These are phyloP conservation scores for Cephus pulcher DNA, from an alignment of 2,888 invertebrate species.

Conservation along the genomic window DNA sequence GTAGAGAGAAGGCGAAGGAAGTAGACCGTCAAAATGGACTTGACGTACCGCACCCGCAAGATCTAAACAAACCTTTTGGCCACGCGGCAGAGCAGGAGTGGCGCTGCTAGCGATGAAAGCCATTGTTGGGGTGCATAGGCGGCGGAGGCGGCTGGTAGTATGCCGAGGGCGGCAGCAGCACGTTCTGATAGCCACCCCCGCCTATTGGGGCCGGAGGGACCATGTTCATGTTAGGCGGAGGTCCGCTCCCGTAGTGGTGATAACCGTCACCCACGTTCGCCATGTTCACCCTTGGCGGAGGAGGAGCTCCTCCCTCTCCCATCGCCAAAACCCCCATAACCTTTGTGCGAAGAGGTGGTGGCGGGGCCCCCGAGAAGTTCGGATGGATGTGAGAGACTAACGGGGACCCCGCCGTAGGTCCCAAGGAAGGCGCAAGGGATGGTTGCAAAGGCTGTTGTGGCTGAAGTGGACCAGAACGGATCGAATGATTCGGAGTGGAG, in stretches of 20 bases:
- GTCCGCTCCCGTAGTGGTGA: conserved; percentile 27
- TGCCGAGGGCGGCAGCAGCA: conserved; percentile 26
- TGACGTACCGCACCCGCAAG: conserved; percentile 30
- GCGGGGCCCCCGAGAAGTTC: conserved; percentile 17
- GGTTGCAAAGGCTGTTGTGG: conserved; percentile 16
- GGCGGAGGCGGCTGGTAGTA: conserved; percentile 42
- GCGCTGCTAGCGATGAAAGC: conserved; percentile 40
- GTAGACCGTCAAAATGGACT: conserved; percentile 30
- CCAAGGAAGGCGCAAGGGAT: conserved; percentile 20
- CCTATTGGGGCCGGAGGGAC: conserved; percentile 25
- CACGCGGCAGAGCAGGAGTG: conserved; percentile 32
- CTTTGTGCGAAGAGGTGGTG: conserved; percentile 13
- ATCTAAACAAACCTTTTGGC: conserved; percentile 41
- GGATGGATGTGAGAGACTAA: conserved; percentile 20
- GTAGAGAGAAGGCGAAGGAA: conserved; percentile 1
- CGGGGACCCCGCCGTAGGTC: conserved; percentile 25
- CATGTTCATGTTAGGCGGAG: conserved; percentile 18
- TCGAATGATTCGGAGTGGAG: background rate
- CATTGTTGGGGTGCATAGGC: conserved; percentile 39
- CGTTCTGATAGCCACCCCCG: conserved; percentile 37
- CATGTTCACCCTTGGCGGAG: conserved; percentile 29
- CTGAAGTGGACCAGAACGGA: conserved; percentile 1
- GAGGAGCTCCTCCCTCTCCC: conserved; percentile 27
- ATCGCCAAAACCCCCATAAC: conserved; percentile 23
- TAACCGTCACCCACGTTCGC: conserved; percentile 29